phyloP scores from a whole-genome alignment of 1,140 invertebrate species.

The Tetramorium alpestre region DNA sequence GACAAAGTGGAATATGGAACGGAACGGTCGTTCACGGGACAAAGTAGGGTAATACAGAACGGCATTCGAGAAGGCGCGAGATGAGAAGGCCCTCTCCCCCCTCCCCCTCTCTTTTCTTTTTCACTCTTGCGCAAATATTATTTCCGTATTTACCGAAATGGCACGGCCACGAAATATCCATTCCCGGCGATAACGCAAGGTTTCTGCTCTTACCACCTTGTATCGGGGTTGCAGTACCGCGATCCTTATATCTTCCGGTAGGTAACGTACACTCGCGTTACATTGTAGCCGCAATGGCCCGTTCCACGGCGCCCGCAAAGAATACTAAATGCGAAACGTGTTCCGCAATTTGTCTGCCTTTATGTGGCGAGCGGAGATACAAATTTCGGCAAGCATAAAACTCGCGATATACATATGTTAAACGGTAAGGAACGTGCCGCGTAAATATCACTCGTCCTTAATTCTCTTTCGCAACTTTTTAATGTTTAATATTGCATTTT shows the following conservation, averaged over 20 bases:
- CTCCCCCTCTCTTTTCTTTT: neutral
- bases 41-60: constrained; percentile 42
- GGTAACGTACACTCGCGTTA: constrained; percentile 52
- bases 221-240: constrained; percentile 19
- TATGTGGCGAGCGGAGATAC: constrained; percentile 58
- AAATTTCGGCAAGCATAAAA: constrained; percentile 55
- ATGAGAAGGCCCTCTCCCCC: neutral
- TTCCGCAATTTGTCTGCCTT: constrained; percentile 61
- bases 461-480: constrained; percentile 15
- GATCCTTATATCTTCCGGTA: constrained; percentile 47
- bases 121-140: neutral
- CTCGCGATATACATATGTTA: constrained; percentile 47
- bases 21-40: constrained; percentile 35
- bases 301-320: constrained; percentile 47
- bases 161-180: neutral
- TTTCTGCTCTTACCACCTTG: constrained; percentile 17
- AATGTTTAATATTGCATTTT: constrained; percentile 19
- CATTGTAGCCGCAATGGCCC: constrained; percentile 50
- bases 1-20: constrained; percentile 54
- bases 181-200: neutral
- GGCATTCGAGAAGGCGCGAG: constrained; percentile 11
- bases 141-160: constrained; percentile 46
- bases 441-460: neutral
- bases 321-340: constrained; percentile 60
- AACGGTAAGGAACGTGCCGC: constrained; percentile 39